A percentile compares a stretch with the other conserved stretches of the same genome.
phyloP scores from a whole-genome alignment of 2,888 invertebrate species.

The Ceramica pisi region DNA sequence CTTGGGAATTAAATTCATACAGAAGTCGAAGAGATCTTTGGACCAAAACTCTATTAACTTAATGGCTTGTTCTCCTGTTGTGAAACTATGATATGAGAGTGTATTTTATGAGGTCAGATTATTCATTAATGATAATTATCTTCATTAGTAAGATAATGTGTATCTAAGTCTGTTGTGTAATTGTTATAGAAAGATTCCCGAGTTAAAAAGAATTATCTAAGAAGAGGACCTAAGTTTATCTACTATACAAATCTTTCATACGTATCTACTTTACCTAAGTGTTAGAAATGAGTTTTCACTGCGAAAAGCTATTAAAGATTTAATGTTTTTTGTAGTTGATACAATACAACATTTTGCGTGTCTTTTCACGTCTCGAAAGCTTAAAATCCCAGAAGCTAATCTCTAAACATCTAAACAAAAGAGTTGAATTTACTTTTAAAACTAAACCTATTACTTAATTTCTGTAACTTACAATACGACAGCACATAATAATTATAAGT shows the following conservation, averaged over 20 bases:
- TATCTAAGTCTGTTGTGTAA: slow-evolving; percentile 4
- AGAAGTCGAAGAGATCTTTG: too few relatives aligned
- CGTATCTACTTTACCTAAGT: not conserved
- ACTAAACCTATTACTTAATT: too few relatives aligned
- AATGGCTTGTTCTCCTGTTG: not conserved
- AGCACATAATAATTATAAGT: too few relatives aligned
- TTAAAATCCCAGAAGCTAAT: too few relatives aligned
- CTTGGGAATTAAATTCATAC: too few relatives aligned
- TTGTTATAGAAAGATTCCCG: not conserved
- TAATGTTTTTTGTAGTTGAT: too few relatives aligned
- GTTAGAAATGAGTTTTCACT: slow-evolving; percentile 26
- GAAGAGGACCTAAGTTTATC: not conserved
- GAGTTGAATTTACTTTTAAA: too few relatives aligned
- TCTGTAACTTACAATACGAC: too few relatives aligned
- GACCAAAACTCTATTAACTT: not conserved
- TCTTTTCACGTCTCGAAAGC: too few relatives aligned
- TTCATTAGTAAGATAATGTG: too few relatives aligned
- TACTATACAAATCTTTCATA: slow-evolving; percentile 5
- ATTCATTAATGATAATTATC: not conserved
- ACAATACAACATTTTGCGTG: too few relatives aligned
- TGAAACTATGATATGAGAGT: not conserved
- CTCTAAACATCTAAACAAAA: too few relatives aligned
- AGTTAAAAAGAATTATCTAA: not conserved
- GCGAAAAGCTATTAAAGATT: not conserved
- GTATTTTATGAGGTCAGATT: not conserved